Evolutionary conservation across 2,797 vertebrate genomes (phyloP).

Genomic region (Tapera naevia): DNA sequence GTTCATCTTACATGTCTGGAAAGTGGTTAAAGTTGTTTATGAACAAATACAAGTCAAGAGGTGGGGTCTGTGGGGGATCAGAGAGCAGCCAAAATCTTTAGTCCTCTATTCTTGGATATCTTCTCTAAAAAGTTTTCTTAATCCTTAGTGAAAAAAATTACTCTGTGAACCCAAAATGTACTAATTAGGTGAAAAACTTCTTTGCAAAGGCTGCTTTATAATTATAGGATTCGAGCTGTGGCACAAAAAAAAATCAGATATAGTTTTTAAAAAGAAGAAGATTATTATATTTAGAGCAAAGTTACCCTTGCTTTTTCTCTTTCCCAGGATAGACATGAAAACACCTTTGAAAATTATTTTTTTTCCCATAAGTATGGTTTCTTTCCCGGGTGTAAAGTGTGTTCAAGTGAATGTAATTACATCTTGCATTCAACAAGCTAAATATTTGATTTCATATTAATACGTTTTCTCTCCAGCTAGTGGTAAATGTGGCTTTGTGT

Average conservation of each 20-base stretch:
- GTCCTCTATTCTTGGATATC: conserved; percentile 59
- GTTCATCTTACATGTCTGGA: background rate
- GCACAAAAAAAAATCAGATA: conserved; percentile 63
- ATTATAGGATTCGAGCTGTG: conserved; percentile 75
- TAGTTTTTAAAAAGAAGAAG: conserved; percentile 48
- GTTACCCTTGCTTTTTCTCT: background rate
- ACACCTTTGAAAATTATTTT: conserved; percentile 72
- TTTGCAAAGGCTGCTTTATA: conserved; percentile 60
- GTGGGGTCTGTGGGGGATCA: conserved; percentile 27
- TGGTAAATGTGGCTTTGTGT: conserved; percentile 44
- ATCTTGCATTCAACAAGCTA: conserved; percentile 58
- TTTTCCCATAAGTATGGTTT: conserved; percentile 50
- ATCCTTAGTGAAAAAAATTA: background rate
- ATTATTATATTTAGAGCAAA: conserved; percentile 74
- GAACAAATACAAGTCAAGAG: background rate
- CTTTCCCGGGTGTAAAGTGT: conserved; percentile 53
- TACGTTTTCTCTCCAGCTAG: conserved; percentile 59
- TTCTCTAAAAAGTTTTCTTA: conserved; percentile 27
- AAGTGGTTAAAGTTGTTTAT: conserved; percentile 37
- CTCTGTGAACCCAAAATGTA: background rate
- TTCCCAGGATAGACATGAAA: conserved; percentile 57
- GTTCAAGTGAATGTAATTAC: conserved; percentile 66
- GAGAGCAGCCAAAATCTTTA: conserved; percentile 14
- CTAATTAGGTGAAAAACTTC: conserved; percentile 65
- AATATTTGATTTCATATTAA: conserved; percentile 71